Conservation (phyloP, 2,113 vertebrate genomes). For the Poeciliopsis retropinna region DNA sequence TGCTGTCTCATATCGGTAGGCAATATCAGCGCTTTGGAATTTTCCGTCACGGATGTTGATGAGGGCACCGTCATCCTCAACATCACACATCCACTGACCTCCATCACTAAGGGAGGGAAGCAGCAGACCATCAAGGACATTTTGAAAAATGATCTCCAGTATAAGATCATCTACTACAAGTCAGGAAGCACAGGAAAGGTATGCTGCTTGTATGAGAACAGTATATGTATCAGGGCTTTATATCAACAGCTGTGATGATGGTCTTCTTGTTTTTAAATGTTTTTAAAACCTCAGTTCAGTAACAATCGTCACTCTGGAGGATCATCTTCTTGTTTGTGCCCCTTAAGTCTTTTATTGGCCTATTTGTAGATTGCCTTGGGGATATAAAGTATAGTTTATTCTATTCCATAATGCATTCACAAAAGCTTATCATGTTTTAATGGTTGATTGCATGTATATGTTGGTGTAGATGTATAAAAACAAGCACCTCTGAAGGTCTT, state of each 20-base stretch:
- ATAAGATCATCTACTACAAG: constrained; percentile 86
- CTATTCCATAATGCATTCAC: background rate
- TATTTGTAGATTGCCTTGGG: background rate
- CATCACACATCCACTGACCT: constrained; percentile 81
- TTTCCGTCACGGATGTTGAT: constrained; percentile 55
- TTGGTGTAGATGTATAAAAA: too few relatives aligned
- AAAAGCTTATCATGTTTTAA: too few relatives aligned
- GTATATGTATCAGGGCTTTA: background rate
- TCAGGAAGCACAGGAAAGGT: constrained; percentile 88
- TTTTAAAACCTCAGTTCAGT: constrained; percentile 29
- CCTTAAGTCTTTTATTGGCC: constrained; percentile 29
- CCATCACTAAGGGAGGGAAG: constrained; percentile 54
- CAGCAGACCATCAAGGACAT: constrained; percentile 84
- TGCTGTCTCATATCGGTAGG: constrained; percentile 71
- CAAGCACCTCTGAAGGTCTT: too few relatives aligned
- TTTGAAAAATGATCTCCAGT: constrained; percentile 82
- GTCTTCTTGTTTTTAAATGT: constrained; percentile 25
- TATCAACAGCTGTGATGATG: constrained; percentile 59
- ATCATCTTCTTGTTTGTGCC: constrained; percentile 15
- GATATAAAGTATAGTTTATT: too few relatives aligned
- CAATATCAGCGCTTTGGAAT: constrained; percentile 82
- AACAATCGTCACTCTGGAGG: constrained; percentile 46
- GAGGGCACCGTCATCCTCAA: constrained; percentile 68
- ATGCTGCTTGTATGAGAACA: constrained; percentile 2
- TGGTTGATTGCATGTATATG: too few relatives aligned